phyloP scores from a whole-genome alignment of 2,888 invertebrate genomes.

The Cryptophagus acutangulus region DNA sequence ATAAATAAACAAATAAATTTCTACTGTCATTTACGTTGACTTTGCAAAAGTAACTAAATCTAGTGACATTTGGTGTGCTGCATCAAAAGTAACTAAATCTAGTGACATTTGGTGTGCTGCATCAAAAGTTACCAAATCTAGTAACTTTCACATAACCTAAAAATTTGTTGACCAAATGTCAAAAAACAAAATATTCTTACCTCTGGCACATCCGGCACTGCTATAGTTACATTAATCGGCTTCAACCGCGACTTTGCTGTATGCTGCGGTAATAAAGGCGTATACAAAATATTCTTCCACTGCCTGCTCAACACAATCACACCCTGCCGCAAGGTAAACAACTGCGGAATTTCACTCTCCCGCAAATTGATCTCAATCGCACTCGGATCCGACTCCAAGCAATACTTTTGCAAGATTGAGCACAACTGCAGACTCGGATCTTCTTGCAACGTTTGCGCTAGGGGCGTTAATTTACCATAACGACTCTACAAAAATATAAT shows the following conservation, averaged over 20 bases:
- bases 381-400: conserved; percentile 69
- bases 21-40: too few relatives aligned
- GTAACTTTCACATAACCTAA: too few relatives aligned
- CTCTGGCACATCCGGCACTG: conserved; percentile 78
- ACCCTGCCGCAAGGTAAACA: conserved; percentile 88
- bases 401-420: conserved; percentile 79
- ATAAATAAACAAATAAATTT: too few relatives aligned
- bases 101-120: too few relatives aligned
- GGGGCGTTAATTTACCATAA: conserved; percentile 79
- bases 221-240: conserved; percentile 84
- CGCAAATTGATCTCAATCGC: conserved; percentile 79
- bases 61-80: too few relatives aligned
- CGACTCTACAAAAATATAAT: conserved; percentile 65
- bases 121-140: too few relatives aligned
- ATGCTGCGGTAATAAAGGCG: conserved; percentile 77
- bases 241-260: conserved; percentile 81
- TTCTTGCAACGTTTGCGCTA: conserved; percentile 87
- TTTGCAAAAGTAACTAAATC: too few relatives aligned
- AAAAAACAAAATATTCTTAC: too few relatives aligned
- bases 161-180: too few relatives aligned
- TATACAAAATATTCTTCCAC: conserved; percentile 95
- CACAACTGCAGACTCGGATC: conserved; percentile 94
- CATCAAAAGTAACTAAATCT: too few relatives aligned
- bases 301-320: conserved; percentile 94
- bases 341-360: conserved; percentile 77